Evolutionary conservation across 2,888 invertebrate genomes (phyloP).

Genomic region (Netelia fuscicornis): DNA sequence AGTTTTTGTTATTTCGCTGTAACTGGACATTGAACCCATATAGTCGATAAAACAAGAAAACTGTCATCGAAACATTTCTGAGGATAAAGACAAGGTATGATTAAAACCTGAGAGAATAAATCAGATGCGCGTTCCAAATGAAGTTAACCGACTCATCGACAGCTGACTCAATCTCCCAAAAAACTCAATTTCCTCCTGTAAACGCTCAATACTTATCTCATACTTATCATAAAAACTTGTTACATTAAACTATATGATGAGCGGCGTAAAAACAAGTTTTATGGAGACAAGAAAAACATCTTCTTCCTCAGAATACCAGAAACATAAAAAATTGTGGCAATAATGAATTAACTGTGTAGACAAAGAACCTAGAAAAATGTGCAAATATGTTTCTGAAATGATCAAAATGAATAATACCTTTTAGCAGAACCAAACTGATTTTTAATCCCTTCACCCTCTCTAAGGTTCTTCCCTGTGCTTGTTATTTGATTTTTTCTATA

Average conservation of each 20-base stretch:
- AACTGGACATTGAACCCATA: slow-evolving; percentile 20
- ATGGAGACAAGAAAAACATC: too few species aligned
- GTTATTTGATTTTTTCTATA: neutral
- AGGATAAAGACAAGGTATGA: neutral
- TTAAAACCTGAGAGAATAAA: neutral
- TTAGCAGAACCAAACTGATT: slow-evolving; percentile 6
- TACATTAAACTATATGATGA: too few species aligned
- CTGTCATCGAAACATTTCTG: too few species aligned
- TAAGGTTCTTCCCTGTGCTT: slow-evolving; percentile 1
- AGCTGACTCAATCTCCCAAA: neutral
- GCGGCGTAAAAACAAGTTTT: too few species aligned
- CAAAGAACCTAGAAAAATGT: too few species aligned
- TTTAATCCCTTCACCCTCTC: slow-evolving; percentile 3
- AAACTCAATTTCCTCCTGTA: neutral
- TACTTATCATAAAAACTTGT: neutral
- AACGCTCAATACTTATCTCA: slow-evolving; percentile 7
- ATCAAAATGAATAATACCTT: slow-evolving; percentile 16
- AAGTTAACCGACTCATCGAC: neutral
- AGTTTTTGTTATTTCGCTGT: neutral
- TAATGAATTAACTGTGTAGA: too few species aligned
- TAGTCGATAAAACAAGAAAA: neutral
- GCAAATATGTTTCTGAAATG: too few species aligned
- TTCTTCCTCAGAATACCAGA: too few species aligned
- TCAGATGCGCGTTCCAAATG: neutral
- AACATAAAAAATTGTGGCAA: too few species aligned